These are phyloP conservation scores for Chloroclystis v-ata DNA, from an alignment of 2,888 invertebrate genomes.

Conservation along the genomic window DNA sequence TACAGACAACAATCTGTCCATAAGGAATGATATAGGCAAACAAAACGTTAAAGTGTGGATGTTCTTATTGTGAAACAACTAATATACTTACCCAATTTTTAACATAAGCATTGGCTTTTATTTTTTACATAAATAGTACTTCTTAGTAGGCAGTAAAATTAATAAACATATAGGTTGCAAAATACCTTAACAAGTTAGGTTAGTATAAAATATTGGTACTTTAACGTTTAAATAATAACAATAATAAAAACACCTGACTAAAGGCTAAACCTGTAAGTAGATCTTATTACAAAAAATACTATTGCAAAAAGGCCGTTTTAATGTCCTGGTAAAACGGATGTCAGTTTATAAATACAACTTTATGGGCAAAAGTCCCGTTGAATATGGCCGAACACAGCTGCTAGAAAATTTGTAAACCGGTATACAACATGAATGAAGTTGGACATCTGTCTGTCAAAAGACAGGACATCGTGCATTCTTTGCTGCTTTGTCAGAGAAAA, in stretches of 20 bases:
- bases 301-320: too few species aligned
- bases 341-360: conserved; percentile 1
- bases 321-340: neutral
- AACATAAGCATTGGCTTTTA: too few species aligned
- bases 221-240: too few species aligned
- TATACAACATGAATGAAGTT: neutral
- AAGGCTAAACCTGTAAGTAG: neutral
- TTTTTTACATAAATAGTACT: too few species aligned
- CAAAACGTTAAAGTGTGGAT: conserved; percentile 10
- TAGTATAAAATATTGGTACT: too few species aligned
- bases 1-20: conserved; percentile 37
- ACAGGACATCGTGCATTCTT: neutral
- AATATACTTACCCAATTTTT: too few species aligned
- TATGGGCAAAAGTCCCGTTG: neutral
- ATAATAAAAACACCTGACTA: too few species aligned
- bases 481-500: neutral
- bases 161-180: too few species aligned
- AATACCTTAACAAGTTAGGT: too few species aligned
- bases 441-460: conserved; percentile 3
- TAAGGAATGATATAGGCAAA: conserved; percentile 25
- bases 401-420: conserved; percentile 2
- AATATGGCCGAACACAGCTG: neutral
- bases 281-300: neutral
- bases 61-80: too few species aligned
- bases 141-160: too few species aligned